phyloP scores from a whole-genome alignment of 2,113 vertebrate genomes.

The Protomyctophum bolini region DNA sequence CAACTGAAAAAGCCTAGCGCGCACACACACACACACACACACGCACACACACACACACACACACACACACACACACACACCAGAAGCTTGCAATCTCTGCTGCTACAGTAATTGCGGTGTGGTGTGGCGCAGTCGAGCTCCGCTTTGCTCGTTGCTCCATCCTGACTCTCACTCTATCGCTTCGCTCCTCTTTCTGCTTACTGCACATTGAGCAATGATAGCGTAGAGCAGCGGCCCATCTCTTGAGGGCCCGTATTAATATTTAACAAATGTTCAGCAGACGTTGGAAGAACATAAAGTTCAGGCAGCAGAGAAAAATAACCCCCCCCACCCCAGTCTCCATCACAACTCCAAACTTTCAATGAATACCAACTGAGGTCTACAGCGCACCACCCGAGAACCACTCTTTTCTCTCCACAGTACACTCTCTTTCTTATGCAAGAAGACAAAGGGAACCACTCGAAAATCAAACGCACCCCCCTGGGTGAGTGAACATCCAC shows the following conservation, averaged over 20 bases:
- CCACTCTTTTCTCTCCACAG: background rate
- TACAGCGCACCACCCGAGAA: constrained; percentile 12
- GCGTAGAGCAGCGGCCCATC: constrained; percentile 11
- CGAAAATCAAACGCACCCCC: background rate
- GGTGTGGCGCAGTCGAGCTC: background rate
- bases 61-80: background rate
- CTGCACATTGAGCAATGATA: background rate
- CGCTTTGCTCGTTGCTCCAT: background rate
- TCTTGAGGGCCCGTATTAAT: constrained; percentile 23
- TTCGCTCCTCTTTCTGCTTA: background rate
- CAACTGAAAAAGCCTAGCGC: background rate
- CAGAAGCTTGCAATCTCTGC: too few species aligned
- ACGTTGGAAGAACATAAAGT: background rate
- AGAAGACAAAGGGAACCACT: constrained; percentile 1
- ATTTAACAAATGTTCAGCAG: constrained; percentile 42
- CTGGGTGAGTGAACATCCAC: background rate
- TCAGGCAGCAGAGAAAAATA: constrained; percentile 1
- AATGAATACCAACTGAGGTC: constrained; percentile 9
- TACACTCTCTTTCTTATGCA: constrained; percentile 12
- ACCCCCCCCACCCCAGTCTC: background rate
- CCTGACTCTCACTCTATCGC: background rate
- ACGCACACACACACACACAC: background rate
- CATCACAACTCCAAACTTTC: constrained; percentile 3
- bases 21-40: background rate
- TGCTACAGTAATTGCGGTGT: too few species aligned